phyloP scores from a whole-genome alignment of 2,888 invertebrate species.

The Deilephila elpenor region DNA sequence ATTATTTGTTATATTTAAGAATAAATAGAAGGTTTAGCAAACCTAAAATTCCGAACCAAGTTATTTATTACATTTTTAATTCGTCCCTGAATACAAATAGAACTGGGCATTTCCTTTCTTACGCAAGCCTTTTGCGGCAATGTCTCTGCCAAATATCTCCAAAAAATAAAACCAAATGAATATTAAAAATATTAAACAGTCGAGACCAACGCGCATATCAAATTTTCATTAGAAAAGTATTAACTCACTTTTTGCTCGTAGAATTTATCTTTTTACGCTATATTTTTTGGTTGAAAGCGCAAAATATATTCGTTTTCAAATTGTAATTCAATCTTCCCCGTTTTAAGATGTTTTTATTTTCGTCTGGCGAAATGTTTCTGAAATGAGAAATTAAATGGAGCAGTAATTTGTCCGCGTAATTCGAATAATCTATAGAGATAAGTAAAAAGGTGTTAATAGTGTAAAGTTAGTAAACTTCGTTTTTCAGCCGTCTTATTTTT shows the following conservation, averaged over 20 bases:
- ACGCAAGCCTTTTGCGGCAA: neutral
- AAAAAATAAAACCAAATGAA: neutral
- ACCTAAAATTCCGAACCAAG: no score
- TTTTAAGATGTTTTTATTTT: neutral
- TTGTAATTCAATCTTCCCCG: neutral
- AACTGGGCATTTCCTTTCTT: no score
- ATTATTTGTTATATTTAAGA: no score
- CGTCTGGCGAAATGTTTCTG: no score
- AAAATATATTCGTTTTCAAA: conserved; percentile 12
- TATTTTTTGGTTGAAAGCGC: neutral
- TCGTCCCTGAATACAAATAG: no score
- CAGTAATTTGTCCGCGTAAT: neutral
- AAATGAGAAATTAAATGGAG: neutral
- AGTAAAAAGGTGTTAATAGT: no score
- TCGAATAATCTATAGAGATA: no score
- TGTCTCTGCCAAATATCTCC: no score
- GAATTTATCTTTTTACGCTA: conserved; percentile 1
- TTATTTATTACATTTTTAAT: no score
- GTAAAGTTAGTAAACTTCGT: no score
- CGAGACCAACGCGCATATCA: neutral
- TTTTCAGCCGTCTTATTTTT: no score
- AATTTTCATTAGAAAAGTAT: neutral
- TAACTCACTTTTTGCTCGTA: conserved; percentile 31
- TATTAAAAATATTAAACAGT: neutral
- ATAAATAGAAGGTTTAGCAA: no score